Percentiles rank a stretch among this genome's conserved stretches.
These are phyloP conservation scores for Peromyscus leucopus DNA, from an alignment of 2,113 vertebrate species.

Conservation along the genomic window DNA sequence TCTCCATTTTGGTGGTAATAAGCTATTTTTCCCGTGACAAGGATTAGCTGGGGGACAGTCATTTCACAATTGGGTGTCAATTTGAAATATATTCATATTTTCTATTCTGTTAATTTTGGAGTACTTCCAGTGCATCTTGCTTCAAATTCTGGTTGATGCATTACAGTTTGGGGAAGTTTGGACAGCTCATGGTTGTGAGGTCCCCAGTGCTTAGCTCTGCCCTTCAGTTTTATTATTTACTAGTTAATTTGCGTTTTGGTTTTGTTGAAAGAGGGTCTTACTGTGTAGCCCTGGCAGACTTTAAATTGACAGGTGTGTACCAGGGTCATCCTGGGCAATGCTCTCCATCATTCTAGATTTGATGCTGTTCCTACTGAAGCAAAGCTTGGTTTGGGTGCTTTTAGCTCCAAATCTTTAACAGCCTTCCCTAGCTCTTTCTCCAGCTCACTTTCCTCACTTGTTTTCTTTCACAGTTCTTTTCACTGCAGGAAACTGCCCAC, in stretches of 20 bases:
- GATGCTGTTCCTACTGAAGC: not conserved
- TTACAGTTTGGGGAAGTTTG: not conserved
- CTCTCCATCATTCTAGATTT: not conserved
- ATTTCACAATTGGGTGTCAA: not conserved
- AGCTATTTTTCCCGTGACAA: not conserved
- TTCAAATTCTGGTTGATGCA: not conserved
- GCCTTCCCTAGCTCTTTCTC: not conserved
- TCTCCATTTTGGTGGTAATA: not conserved
- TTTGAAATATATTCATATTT: constrained; percentile 16
- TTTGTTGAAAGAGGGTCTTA: not conserved
- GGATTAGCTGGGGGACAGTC: not conserved
- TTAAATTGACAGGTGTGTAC: too few species aligned
- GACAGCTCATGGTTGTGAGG: not conserved
- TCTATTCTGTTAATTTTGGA: not conserved
- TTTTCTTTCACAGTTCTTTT: not conserved
- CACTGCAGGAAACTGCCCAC: not conserved
- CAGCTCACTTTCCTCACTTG: not conserved
- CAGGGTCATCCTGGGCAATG: not conserved
- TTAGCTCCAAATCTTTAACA: not conserved
- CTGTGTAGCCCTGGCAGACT: not conserved
- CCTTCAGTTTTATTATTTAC: constrained; percentile 35
- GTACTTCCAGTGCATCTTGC: not conserved
- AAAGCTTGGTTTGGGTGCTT: not conserved
- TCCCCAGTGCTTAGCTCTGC: not conserved
- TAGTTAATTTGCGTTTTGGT: not conserved